These are phyloP conservation scores for Tiliacea aurago DNA, from an alignment of 2,888 invertebrate genomes.

Conservation along the genomic window DNA sequence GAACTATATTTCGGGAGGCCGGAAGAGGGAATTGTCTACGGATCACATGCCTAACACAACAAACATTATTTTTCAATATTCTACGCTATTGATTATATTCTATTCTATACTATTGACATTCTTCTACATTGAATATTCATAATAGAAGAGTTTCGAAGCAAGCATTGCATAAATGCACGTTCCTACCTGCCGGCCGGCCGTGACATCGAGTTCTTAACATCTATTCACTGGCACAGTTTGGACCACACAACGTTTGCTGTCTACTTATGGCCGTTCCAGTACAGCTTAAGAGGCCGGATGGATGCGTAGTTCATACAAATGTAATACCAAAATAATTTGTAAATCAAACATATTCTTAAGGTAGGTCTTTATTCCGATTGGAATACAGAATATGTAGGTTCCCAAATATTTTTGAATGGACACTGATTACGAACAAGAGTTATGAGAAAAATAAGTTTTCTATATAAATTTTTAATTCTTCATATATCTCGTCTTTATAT, in stretches of 20 bases:
- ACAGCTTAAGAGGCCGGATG: constrained; percentile 17
- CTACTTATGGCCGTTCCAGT: constrained; percentile 6
- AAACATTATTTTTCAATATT: constrained; percentile 12
- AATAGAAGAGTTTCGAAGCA: constrained; percentile 21
- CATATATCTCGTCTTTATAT: too few relatives aligned
- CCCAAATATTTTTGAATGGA: too few relatives aligned
- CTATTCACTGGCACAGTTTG: constrained; percentile 31
- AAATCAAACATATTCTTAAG: too few relatives aligned
- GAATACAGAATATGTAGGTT: too few relatives aligned
- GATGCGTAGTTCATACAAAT: too few relatives aligned
- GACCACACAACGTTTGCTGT: constrained; percentile 18
- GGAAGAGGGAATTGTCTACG: too few relatives aligned
- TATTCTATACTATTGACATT: background rate
- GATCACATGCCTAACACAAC: background rate
- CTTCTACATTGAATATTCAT: constrained; percentile 24
- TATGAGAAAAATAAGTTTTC: too few relatives aligned
- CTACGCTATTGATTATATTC: background rate
- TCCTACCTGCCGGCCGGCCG: background rate
- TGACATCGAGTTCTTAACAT: constrained; percentile 30
- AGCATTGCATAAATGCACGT: background rate
- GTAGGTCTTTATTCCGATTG: too few relatives aligned
- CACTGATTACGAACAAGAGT: too few relatives aligned
- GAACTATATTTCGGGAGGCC: background rate
- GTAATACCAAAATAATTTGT: too few relatives aligned
- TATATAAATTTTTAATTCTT: too few relatives aligned